Percentiles rank a stretch among this genome's conserved stretches.
Conservation (phyloP, 1,140 invertebrate species). For the Asbolus verrucosus region DNA sequence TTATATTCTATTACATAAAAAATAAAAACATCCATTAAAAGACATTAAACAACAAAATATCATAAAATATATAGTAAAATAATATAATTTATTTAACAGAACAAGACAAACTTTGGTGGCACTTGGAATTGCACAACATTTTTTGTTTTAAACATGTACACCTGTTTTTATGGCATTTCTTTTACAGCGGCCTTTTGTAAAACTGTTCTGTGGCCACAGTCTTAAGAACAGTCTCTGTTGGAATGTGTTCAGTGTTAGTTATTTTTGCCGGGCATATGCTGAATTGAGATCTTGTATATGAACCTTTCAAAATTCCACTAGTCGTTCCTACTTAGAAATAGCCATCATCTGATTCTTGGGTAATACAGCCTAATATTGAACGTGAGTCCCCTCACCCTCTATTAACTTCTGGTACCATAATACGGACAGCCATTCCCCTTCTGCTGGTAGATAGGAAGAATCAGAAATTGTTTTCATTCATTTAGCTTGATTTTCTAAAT, state of each 20-base stretch:
- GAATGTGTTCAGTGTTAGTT: not conserved
- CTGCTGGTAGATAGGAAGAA: not conserved
- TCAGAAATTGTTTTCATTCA: too few species aligned
- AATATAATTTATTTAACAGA: too few species aligned
- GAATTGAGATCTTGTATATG: not conserved
- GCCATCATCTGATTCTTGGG: too few species aligned
- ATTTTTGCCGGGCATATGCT: not conserved
- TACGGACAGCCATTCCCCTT: not conserved
- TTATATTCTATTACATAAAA: too few species aligned
- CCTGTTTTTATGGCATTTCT: not conserved
- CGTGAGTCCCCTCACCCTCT: not conserved
- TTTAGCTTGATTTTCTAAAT: too few species aligned
- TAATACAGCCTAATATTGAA: too few species aligned
- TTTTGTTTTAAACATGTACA: not conserved
- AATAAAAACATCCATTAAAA: too few species aligned
- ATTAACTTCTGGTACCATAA: not conserved
- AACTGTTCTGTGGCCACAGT: not conserved
- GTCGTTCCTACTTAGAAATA: too few species aligned
- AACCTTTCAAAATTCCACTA: not conserved
- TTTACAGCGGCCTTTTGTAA: not conserved
- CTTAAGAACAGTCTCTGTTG: not conserved
- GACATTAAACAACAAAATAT: too few species aligned
- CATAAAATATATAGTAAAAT: too few species aligned
- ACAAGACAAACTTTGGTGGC: not conserved
- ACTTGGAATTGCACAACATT: not conserved